Conservation (phyloP, 2,888 invertebrate species). For the Pyrochroa serraticornis region DNA sequence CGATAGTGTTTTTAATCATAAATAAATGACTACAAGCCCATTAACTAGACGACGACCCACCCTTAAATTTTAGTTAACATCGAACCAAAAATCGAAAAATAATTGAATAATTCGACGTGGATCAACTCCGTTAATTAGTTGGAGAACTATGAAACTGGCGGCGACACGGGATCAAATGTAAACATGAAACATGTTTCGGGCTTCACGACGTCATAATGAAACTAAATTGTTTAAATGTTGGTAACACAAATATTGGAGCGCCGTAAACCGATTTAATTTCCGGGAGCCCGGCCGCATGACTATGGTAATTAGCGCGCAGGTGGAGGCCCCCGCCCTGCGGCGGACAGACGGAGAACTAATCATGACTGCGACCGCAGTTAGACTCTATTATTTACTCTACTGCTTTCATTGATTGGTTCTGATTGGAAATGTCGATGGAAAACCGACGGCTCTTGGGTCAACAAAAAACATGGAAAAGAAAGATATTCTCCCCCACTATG, state of each 20-base stretch:
- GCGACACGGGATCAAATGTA: too few relatives aligned
- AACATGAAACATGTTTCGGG: constrained; percentile 4
- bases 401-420: constrained; percentile 49
- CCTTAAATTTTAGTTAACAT: neutral
- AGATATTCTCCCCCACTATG: too few relatives aligned
- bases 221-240: constrained; percentile 57
- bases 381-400: constrained; percentile 57
- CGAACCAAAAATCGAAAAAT: too few relatives aligned
- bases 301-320: constrained; percentile 61
- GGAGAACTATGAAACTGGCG: too few relatives aligned
- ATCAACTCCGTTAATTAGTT: constrained; percentile 35
- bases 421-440: constrained; percentile 29
- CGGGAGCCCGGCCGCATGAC: constrained; percentile 55
- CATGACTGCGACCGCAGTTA: constrained; percentile 56
- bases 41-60: neutral
- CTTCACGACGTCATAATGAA: constrained; percentile 50
- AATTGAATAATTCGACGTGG: constrained; percentile 7
- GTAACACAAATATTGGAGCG: constrained; percentile 56
- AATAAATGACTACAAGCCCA: constrained; percentile 44
- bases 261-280: constrained; percentile 58
- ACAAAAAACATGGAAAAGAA: too few relatives aligned
- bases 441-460: neutral
- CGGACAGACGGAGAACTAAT: constrained; percentile 53
- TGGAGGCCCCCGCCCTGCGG: constrained; percentile 48
- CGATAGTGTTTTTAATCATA: constrained; percentile 50